Base-by-base conservation (phyloP, 2,113 vertebrate species). In the Gorilla gorilla region DNA sequence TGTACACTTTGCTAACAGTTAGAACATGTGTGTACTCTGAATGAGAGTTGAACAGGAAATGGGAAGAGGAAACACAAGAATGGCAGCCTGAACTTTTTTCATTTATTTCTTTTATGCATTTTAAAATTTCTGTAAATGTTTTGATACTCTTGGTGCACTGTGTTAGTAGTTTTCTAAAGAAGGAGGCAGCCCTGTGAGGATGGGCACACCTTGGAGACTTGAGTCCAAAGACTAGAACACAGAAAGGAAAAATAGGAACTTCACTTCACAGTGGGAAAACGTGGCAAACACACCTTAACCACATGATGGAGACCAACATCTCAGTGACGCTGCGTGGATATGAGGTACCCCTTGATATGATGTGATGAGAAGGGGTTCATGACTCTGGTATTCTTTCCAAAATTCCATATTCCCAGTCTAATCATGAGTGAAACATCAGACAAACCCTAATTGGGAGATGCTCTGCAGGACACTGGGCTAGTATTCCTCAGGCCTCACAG, bases 281-380 rank as follows among this genome's bases (percentile, higher is more conserved):
- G 1, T 6, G 22, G 13, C 18, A 27, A 52, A 38, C 35, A 7
- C 0, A 3, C 40, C 61, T 10, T 16, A 14, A 23, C 11, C 61
- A 66, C 66, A 6, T 4, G 40, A 20, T 35, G 5, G 23, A 48
- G 40, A 1, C 13, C 17, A 64, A n/a, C 38, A 20, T 68, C 7
- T 32, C 32, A 27, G 64, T 6, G 64, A 38, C 0, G 13, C 9
- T n/a, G 35, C 3, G 1, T 25, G 23, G 20, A 16, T 2, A 52
- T 38, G 12, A 52, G 35, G 32, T 27, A 52, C 43, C 18, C 64
- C 6, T 17, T 22, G 50, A 66, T 14, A 8, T 35, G 43, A 35
- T 27, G 32, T 38, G 32, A 50, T 38, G 14, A n/a, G 11, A 17
- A 52, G 22, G 61, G 32, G 32, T 5, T 38, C 5, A 9, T 12